Percentiles rank a stretch among this genome's conserved stretches.
phyloP scores from a whole-genome alignment of 92 coral and sea anemone species.

The Muricea muricata region DNA sequence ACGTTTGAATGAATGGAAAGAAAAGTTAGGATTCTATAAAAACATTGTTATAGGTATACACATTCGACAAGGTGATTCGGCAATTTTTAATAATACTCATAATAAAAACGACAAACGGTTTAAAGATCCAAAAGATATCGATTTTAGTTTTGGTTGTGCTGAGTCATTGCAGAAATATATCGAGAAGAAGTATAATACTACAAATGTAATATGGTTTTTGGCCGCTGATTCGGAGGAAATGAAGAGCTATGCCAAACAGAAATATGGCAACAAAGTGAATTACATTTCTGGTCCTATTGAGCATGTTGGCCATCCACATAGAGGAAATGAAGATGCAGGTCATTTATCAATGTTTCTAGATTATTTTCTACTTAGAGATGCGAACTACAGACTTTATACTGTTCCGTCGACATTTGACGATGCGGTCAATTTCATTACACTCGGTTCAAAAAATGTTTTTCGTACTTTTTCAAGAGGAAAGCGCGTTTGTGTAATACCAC shows the following conservation, averaged over 20 bases:
- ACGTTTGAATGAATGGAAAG: constrained; percentile 54
- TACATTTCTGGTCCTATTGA: constrained; percentile 14
- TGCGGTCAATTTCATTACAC: background rate
- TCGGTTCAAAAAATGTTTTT: background rate
- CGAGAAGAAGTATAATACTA: background rate
- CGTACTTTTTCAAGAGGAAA: no score
- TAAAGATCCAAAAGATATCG: constrained; percentile 46
- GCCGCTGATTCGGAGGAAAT: constrained; percentile 77
- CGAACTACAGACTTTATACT: constrained; percentile 65
- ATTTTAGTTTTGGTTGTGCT: constrained; percentile 75
- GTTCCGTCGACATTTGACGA: background rate
- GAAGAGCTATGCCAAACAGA: constrained; percentile 63
- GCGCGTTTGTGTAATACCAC: no score
- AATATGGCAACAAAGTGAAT: constrained; percentile 50
- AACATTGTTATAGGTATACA: constrained; percentile 79
- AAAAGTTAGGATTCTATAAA: constrained; percentile 31
- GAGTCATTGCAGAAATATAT: constrained; percentile 61
- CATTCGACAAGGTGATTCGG: constrained; percentile 81
- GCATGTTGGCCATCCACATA: constrained; percentile 7
- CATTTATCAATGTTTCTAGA: constrained; percentile 84
- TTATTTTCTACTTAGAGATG: constrained; percentile 78
- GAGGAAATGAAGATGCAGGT: constrained; percentile 48
- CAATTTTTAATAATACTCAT: constrained; percentile 65
- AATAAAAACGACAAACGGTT: constrained; percentile 50
- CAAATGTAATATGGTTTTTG: constrained; percentile 73